Evolutionary conservation across 1,140 invertebrate genomes (phyloP), one percentile per base, ranked within the genome.

Genomic region (Onthophagus taurus): DNA sequence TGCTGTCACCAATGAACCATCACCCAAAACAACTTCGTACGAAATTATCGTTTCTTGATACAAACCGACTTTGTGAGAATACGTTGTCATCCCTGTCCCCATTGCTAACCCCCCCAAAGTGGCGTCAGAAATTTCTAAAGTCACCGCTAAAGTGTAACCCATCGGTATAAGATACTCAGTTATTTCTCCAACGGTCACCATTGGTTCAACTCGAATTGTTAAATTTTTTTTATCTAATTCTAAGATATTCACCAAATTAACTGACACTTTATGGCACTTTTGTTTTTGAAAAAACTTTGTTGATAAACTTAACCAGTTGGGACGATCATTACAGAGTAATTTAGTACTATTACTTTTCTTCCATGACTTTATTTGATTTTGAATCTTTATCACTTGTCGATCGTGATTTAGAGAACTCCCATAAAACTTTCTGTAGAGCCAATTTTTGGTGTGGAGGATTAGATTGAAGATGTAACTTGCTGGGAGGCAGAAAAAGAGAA

Each of bases 261-360:
- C 67, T 0, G 72, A 59, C 12, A 81, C 67, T 60, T 73, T 66
- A 49, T 81, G 74, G 49, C 75, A 78, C 9, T 72, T 58, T 35
- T 77, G 66, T 64, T 81, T 81, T 52, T 67, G 64, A 60, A 76
- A 80, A 59, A 81, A 81, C 0, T 71, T 81, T 2, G 75, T 77
- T 3, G 78, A 80, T 11, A 81, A 61, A 31, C 75, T 78, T 13
- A 77, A 63, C 79, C 79, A 81, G 59, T 80, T 81, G 9, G 78
- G 76, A 29, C 78, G 59, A 1, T 77, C 70, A 0, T 77, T 81
- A 58, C 78, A 80, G 17, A 81, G 65, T 3, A 76, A 58, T 39
- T 76, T 78, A 19, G 60, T 48, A 16, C 57, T 37, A 0, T 72
- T 67, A n/a, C 70, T 55, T 31, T 73, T 70, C 48, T 72, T 75